phyloP scores from a whole-genome alignment of 2,113 vertebrate species.

The Chamaea fasciata region DNA sequence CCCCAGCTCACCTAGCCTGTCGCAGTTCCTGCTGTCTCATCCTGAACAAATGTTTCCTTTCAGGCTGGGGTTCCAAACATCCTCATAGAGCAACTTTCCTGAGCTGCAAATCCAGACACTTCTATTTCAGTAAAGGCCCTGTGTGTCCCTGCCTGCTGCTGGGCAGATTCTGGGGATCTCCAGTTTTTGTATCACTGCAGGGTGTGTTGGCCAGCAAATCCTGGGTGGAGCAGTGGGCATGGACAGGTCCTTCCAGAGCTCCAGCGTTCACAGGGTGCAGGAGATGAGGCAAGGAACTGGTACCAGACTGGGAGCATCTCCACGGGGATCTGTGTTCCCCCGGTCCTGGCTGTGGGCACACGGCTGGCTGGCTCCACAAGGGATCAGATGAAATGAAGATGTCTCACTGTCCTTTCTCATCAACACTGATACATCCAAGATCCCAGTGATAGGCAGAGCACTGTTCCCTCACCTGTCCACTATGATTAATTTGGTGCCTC shows the following conservation, averaged over 20 bases:
- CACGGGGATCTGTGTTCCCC: slow-evolving; percentile 42
- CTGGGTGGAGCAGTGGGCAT: neutral
- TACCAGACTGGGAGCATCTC: neutral
- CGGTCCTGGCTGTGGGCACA: neutral
- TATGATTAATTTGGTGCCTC: slow-evolving; percentile 59
- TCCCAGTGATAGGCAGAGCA: neutral
- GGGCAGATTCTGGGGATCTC: neutral
- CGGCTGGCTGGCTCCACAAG: slow-evolving; percentile 16
- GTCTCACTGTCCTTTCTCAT: neutral
- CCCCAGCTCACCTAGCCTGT: neutral
- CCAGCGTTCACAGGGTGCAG: neutral
- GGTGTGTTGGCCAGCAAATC: neutral
- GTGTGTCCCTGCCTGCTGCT: rapidly evolving
- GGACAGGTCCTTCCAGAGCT: neutral
- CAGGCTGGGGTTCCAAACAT: neutral
- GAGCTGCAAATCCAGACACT: neutral
- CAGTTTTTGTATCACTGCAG: rapidly evolving
- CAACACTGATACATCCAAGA: neutral
- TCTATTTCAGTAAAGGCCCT: neutral
- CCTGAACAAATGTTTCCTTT: neutral
- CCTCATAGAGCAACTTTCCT: neutral
- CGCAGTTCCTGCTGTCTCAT: neutral
- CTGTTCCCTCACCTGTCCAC: neutral
- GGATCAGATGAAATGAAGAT: neutral
- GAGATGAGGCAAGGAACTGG: neutral